These are phyloP conservation scores for Drosophila silvestris DNA, from an alignment of 2,888 invertebrate species.

Conservation along the genomic window DNA sequence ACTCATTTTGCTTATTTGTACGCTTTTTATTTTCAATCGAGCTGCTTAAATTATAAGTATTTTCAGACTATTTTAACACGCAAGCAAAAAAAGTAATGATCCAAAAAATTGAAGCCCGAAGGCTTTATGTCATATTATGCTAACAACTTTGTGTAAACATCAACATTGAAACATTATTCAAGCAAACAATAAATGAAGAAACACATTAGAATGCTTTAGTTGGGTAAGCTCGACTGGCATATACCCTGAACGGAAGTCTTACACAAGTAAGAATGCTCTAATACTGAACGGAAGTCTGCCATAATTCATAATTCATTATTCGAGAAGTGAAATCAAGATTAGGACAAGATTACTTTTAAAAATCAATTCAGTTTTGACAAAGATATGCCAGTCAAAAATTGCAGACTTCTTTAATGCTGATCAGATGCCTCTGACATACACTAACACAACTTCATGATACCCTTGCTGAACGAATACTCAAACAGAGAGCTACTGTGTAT, in stretches of 20 bases:
- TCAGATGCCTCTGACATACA: background rate
- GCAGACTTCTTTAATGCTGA: background rate
- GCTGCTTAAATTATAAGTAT: constrained; percentile 22
- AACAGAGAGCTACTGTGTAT: background rate
- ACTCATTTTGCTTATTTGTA: constrained; percentile 23
- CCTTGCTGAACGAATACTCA: background rate
- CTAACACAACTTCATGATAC: rapidly evolving
- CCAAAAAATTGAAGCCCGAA: constrained; percentile 21
- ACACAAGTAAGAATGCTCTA: background rate
- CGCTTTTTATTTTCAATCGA: constrained; percentile 12
- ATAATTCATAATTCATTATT: background rate
- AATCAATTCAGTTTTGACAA: background rate
- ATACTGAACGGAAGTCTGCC: background rate
- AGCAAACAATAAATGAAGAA: constrained; percentile 4
- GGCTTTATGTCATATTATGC: constrained; percentile 51
- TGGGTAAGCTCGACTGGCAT: background rate
- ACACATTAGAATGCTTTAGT: background rate
- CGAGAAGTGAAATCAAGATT: background rate
- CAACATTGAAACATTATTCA: constrained; percentile 32
- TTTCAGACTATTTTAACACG: constrained; percentile 40
- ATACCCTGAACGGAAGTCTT: background rate
- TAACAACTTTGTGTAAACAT: constrained; percentile 42
- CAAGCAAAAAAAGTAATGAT: constrained; percentile 14
- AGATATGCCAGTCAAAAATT: background rate
- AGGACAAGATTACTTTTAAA: background rate